Percentiles rank a stretch among this genome's conserved stretches.
Evolutionary conservation across 2,888 invertebrate species (phyloP).

Genomic region (Osmoderma eremita): DNA sequence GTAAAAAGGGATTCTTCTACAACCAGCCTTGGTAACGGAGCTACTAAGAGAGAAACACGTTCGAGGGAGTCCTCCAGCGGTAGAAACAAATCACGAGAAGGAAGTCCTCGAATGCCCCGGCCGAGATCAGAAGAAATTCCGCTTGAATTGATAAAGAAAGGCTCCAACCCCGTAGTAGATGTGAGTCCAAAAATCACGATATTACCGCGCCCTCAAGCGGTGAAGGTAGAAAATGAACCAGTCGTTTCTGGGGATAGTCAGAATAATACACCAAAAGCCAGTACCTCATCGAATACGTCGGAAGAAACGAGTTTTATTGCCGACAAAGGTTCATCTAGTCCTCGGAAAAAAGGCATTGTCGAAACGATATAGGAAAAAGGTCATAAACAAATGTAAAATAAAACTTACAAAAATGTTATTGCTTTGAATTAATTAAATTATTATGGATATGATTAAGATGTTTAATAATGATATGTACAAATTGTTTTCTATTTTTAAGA

Average conservation of each 20-base stretch:
- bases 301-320: constrained; percentile 86
- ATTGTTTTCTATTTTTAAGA: constrained; percentile 43
- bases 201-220: constrained; percentile 65
- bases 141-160: constrained; percentile 78
- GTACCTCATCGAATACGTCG: constrained; percentile 62
- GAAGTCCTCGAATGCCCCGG: constrained; percentile 77
- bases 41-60: constrained; percentile 47
- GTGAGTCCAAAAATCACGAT: constrained; percentile 61
- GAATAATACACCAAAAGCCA: constrained; percentile 69
- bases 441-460: constrained; percentile 23
- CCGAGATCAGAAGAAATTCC: constrained; percentile 85
- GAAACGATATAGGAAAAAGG: constrained; percentile 64
- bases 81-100: constrained; percentile 71
- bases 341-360: constrained; percentile 62
- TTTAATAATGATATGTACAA: constrained; percentile 40
- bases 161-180: constrained; percentile 65
- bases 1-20: constrained; percentile 43
- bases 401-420: constrained; percentile 21
- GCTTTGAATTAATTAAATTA: constrained; percentile 32
- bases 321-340: constrained; percentile 58
- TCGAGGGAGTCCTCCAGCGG: constrained; percentile 58
- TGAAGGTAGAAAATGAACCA: constrained; percentile 51
- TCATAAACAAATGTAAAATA: constrained; percentile 21
- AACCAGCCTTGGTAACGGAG: constrained; percentile 50
- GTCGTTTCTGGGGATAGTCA: constrained; percentile 70